Evolutionary conservation across 2,888 invertebrate species (phyloP).

Genomic region (Idaea biselata): DNA sequence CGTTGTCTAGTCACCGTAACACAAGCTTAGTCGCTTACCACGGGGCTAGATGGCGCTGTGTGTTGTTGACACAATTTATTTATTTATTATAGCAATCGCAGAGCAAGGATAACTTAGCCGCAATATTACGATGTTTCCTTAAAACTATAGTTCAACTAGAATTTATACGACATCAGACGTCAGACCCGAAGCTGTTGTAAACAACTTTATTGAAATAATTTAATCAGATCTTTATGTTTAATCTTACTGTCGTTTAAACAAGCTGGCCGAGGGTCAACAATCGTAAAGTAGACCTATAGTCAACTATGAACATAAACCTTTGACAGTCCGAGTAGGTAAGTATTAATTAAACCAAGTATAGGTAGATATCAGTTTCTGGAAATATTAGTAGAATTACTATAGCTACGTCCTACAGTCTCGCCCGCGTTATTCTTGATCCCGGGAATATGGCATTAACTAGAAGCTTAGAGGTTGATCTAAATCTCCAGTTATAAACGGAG

Average conservation of each 20-base stretch:
- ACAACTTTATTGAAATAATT: slow-evolving; percentile 36
- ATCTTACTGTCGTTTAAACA: slow-evolving; percentile 32
- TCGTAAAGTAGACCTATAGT: slow-evolving; percentile 33
- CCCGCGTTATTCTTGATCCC: too few species aligned
- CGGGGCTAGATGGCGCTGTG: too few species aligned
- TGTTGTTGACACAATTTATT: too few species aligned
- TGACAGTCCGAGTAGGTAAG: background rate
- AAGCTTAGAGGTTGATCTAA: too few species aligned
- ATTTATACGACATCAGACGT: background rate
- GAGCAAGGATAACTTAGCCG: too few species aligned
- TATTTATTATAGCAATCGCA: too few species aligned
- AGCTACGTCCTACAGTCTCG: too few species aligned
- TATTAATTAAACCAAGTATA: background rate
- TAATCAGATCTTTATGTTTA: slow-evolving; percentile 31
- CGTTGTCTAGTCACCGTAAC: too few species aligned
- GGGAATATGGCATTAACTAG: too few species aligned
- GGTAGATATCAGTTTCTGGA: background rate
- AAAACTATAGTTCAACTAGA: background rate
- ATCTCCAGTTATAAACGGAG: too few species aligned
- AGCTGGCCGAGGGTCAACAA: slow-evolving; percentile 28
- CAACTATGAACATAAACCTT: slow-evolving; percentile 27
- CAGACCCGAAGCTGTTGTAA: slow-evolving; percentile 10
- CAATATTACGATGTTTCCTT: background rate
- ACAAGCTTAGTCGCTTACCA: too few species aligned
- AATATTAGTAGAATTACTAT: too few species aligned